These are phyloP conservation scores for Andrena dorsata DNA, from an alignment of 2,888 invertebrate genomes.

Conservation along the genomic window DNA sequence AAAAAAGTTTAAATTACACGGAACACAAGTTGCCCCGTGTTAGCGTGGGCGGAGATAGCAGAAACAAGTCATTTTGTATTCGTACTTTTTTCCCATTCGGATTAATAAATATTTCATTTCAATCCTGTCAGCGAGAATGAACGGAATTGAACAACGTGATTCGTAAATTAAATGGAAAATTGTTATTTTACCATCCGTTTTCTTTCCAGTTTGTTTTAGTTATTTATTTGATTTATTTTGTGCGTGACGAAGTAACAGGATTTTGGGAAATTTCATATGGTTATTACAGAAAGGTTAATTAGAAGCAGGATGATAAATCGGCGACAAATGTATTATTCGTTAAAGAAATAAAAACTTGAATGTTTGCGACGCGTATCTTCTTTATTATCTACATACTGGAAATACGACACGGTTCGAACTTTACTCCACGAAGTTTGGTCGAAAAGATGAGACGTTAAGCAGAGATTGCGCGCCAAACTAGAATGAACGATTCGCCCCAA, in stretches of 20 bases:
- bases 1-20: constrained; percentile 42
- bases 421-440: background rate
- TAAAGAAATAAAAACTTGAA: too few species aligned
- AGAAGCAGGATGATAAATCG: too few species aligned
- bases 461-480: background rate
- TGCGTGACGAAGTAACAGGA: too few species aligned
- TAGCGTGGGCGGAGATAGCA: background rate
- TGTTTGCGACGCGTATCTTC: too few species aligned
- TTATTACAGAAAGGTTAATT: too few species aligned
- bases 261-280: too few species aligned
- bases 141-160: background rate
- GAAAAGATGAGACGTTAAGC: background rate
- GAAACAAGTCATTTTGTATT: background rate
- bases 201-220: too few species aligned
- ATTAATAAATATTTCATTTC: background rate
- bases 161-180: background rate
- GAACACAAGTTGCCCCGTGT: background rate
- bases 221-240: too few species aligned
- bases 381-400: too few species aligned
- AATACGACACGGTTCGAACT: background rate
- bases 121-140: background rate
- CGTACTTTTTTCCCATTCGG: background rate
- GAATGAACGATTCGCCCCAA: background rate
- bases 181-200: too few species aligned
- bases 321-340: too few species aligned